phyloP scores from a whole-genome alignment of 2,888 invertebrate genomes.

The Hypomecis atomaria region DNA sequence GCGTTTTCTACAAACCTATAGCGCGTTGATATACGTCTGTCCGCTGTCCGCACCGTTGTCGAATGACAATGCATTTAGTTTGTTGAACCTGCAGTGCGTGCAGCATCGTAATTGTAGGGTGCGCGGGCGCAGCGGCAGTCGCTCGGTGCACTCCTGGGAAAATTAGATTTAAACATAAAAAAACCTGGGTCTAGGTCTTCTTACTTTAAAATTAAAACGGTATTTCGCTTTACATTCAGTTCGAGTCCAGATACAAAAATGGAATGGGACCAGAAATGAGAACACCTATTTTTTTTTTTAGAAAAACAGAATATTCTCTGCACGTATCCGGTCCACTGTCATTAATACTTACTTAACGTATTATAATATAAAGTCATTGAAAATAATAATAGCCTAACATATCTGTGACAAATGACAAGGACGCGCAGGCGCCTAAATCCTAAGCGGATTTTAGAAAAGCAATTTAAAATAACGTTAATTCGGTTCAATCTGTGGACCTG shows the following conservation, averaged over 20 bases:
- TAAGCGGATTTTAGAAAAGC: constrained; percentile 20
- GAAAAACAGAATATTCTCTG: no score
- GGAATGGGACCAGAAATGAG: no score
- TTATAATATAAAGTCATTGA: no score
- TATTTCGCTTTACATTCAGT: no score
- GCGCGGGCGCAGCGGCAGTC: constrained; percentile 18
- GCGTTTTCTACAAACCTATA: constrained; percentile 23
- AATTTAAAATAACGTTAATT: constrained; percentile 35
- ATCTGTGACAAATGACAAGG: constrained; percentile 31
- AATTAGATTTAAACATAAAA: neutral
- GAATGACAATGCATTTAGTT: constrained; percentile 66
- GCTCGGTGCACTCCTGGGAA: constrained; percentile 1
- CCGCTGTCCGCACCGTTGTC: constrained; percentile 40
- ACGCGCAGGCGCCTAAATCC: constrained; percentile 18
- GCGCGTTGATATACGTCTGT: constrained; percentile 28
- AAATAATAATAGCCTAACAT: neutral
- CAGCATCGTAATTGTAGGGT: constrained; percentile 55
- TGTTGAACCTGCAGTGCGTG: constrained; percentile 60
- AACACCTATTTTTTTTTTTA: no score
- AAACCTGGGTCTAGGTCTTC: neutral
- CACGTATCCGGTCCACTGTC: neutral
- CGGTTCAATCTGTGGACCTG: constrained; percentile 47
- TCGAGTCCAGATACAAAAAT: no score
- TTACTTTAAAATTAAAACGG: neutral
- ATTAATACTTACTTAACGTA: no score